phyloP scores from a whole-genome alignment of 2,113 vertebrate genomes.

The Phocoena sinus region DNA sequence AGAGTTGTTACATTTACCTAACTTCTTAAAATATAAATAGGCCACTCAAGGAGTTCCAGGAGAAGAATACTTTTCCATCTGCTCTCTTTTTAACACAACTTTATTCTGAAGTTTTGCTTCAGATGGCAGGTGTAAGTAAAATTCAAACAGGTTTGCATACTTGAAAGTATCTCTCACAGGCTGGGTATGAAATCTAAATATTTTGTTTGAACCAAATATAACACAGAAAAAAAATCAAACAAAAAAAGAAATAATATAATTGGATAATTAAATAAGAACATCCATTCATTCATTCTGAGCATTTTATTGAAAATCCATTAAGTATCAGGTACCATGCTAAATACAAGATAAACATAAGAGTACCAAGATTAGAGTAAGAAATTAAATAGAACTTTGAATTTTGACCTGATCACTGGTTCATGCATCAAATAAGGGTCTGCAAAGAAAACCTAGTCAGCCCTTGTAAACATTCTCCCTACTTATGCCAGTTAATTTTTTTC shows the following conservation, averaged over 20 bases:
- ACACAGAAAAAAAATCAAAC: background rate
- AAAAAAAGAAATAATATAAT: background rate
- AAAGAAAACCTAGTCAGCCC: background rate
- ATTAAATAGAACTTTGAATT: constrained; percentile 23
- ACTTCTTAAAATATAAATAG: constrained; percentile 33
- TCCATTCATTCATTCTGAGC: background rate
- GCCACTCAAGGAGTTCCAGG: background rate
- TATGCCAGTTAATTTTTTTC: background rate
- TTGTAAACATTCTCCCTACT: background rate
- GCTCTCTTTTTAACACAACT: background rate
- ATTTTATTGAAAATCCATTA: background rate
- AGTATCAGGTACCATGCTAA: background rate
- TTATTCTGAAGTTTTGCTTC: background rate
- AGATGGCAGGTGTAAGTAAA: background rate
- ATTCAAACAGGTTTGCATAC: background rate
- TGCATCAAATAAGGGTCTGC: background rate
- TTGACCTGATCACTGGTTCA: background rate
- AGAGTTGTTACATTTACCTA: constrained; percentile 7
- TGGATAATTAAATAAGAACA: background rate
- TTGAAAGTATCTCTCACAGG: background rate
- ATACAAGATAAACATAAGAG: background rate
- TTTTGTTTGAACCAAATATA: background rate
- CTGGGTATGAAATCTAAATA: background rate
- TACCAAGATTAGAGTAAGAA: background rate
- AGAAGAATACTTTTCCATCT: background rate